Base-by-base conservation (phyloP, 1,140 invertebrate genomes). In the Meloidogyne chitwoodi region DNA sequence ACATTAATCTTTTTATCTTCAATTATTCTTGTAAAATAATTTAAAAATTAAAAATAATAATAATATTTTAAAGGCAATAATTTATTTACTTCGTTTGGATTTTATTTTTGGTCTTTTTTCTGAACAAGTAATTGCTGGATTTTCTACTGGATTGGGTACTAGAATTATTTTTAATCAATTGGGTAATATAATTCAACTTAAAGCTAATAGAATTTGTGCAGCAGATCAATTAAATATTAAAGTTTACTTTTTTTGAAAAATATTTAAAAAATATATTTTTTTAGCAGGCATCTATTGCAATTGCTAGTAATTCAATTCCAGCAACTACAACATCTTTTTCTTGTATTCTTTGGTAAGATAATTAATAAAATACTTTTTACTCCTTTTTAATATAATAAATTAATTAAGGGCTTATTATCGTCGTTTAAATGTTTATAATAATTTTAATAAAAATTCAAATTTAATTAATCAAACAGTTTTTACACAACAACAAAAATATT, bases 141-240 rank as follows among this genome's bases (percentile, higher is more conserved):
- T 79, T 77, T 79, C 76, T 12, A 61, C 77, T 56, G 81, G 81
- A 19, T 67, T 79, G 14, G 78, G 73, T n/a, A 38, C 81, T 26
- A 75, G 81, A 61, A 73, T 80, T 48, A 41, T 76, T 12, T 44
- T 83, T n/a, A 75, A 64, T 44, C 81, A 82, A 74, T 56, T 82
- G 22, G 56, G 74, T 16, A 80, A 82, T 73, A 65, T 82, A 19
- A 24, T 82, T 19, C 76, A 82, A 29, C 22, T 73, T 8, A 24
- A 61, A 29, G 4, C 44, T 19, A 63, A 73, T 38, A 61, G 71
- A 19, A 73, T 73, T 38, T 73, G 71, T 22, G 48, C n/a, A 26
- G n/a, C 19, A 56, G 68, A 69, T 16, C 48, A 56, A n/a, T 56
- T 56, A 56, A 56, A 19, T n/a, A 56, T 56, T 56, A 56, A 56